A percentile compares a stretch with the other conserved stretches of the same genome.
Conservation (phyloP, 2,888 invertebrate genomes). For the Drosophila lutescens region DNA sequence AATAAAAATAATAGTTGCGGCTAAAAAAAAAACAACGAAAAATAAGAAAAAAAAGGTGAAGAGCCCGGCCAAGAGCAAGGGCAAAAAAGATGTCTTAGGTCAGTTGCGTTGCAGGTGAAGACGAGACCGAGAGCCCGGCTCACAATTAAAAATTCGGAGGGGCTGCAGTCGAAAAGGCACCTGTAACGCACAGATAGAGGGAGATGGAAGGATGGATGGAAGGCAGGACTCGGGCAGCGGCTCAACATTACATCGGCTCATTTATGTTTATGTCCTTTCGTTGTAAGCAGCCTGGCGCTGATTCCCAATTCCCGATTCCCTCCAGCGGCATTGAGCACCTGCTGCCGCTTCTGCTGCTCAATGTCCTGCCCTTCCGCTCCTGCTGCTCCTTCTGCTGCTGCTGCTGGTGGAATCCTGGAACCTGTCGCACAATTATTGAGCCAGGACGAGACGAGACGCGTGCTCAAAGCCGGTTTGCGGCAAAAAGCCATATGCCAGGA, state of each 20-base stretch:
- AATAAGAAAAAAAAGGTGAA: slow-evolving; percentile 46
- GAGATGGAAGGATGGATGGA: slow-evolving; percentile 18
- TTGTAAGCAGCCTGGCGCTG: slow-evolving; percentile 71
- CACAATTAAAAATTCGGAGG: slow-evolving; percentile 72
- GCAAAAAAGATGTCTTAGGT: slow-evolving; percentile 83
- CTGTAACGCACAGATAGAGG: slow-evolving; percentile 62
- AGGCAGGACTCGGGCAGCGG: slow-evolving; percentile 23
- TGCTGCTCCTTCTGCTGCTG: slow-evolving; percentile 12
- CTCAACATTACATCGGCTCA: slow-evolving; percentile 75
- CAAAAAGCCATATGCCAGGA: slow-evolving; percentile 69
- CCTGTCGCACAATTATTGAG: slow-evolving; percentile 78
- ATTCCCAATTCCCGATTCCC: slow-evolving; percentile 75
- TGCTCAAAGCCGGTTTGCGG: slow-evolving; percentile 75
- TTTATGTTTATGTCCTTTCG: slow-evolving; percentile 80
- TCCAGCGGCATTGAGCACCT: slow-evolving; percentile 66
- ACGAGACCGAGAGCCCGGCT: slow-evolving; percentile 39
- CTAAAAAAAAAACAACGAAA: slow-evolving; percentile 53
- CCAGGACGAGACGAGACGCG: slow-evolving; percentile 70
- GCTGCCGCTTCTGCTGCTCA: slow-evolving; percentile 41
- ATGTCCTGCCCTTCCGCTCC: slow-evolving; percentile 9
- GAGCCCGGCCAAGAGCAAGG: slow-evolving; percentile 59
- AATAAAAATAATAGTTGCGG: slow-evolving; percentile 82
- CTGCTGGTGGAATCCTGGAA: slow-evolving; percentile 64
- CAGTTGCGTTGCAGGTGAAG: slow-evolving; percentile 77
- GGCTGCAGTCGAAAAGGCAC: slow-evolving; percentile 65